Percentiles rank a stretch among this genome's conserved stretches.
Evolutionary conservation across 2,888 invertebrate species (phyloP).

Genomic region (Eudemis profundana): DNA sequence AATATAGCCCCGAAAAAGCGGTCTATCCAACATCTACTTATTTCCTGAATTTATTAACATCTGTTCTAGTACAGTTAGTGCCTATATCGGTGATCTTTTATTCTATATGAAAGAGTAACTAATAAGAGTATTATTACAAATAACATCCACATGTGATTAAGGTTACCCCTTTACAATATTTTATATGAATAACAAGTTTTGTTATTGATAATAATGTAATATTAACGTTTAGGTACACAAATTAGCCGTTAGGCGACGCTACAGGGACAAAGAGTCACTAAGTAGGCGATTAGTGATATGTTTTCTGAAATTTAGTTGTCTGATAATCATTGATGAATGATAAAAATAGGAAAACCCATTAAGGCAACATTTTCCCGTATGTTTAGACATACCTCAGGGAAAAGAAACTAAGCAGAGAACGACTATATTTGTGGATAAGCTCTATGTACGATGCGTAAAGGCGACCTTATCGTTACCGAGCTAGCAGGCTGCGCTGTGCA

Average conservation of each 20-base stretch:
- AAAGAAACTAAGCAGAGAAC: slow-evolving; percentile 15
- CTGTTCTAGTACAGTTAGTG: slow-evolving; percentile 7
- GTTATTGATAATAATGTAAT: slow-evolving; percentile 1
- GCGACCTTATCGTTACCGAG: slow-evolving; percentile 30
- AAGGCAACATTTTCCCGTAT: slow-evolving; percentile 31
- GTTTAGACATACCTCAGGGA: slow-evolving; percentile 8
- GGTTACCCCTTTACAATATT: slow-evolving; percentile 14
- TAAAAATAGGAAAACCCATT: slow-evolving; percentile 4
- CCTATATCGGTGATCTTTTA: neutral
- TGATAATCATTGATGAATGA: neutral
- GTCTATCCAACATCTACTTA: slow-evolving; percentile 9
- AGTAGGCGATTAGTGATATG: slow-evolving; percentile 30
- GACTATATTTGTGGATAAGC: slow-evolving; percentile 47
- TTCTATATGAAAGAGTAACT: slow-evolving; percentile 2
- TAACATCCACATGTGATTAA: slow-evolving; percentile 23
- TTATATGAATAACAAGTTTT: slow-evolving; percentile 14
- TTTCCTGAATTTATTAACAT: neutral
- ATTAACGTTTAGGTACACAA: slow-evolving; percentile 10
- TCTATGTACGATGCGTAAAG: slow-evolving; percentile 31
- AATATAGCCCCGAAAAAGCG: neutral
- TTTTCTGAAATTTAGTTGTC: neutral
- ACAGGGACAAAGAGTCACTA: slow-evolving; percentile 14
- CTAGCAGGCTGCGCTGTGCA: slow-evolving; percentile 47
- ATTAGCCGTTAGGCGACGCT: slow-evolving; percentile 21
- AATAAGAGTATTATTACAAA: slow-evolving; percentile 11